Percentiles rank a stretch among this genome's conserved stretches.
These are phyloP conservation scores for crab-eating macaque (Macaca fascicularis) DNA, from an alignment of 2,113 vertebrate genomes.

Conservation along the genomic window DNA sequence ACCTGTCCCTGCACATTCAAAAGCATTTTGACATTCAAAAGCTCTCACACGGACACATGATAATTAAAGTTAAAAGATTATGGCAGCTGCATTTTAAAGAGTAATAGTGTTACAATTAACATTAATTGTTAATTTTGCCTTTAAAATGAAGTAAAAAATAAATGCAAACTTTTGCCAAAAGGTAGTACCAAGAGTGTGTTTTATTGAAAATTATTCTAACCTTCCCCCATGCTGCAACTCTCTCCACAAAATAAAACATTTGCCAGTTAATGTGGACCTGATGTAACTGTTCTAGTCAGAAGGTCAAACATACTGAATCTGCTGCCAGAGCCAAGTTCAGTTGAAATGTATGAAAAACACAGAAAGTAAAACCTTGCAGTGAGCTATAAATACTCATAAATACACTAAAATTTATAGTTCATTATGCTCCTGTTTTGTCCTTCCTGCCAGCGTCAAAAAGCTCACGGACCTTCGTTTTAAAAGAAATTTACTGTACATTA, in stretches of 20 bases:
- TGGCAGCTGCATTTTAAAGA: constrained; percentile 74
- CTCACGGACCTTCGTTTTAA: constrained; percentile 51
- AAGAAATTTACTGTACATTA: constrained; percentile 64
- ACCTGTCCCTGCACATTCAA: constrained; percentile 83
- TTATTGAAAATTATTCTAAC: neutral
- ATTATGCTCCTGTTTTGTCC: constrained; percentile 68
- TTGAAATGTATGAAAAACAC: constrained; percentile 54
- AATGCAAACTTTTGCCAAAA: neutral
- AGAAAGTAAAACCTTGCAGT: constrained; percentile 29
- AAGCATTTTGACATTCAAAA: constrained; percentile 78
- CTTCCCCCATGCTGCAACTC: neutral
- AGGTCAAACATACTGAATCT: constrained; percentile 64
- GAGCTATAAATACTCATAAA: constrained; percentile 74
- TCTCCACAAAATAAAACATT: constrained; percentile 10
- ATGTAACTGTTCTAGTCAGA: constrained; percentile 38
- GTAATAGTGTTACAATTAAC: constrained; percentile 75
- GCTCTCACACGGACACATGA: constrained; percentile 73
- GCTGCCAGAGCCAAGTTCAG: neutral
- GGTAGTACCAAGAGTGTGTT: too few species aligned
- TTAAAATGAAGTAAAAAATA: neutral
- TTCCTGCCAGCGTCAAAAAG: constrained; percentile 60
- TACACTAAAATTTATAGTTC: constrained; percentile 51
- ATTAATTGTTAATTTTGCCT: constrained; percentile 38
- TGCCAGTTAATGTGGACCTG: neutral
- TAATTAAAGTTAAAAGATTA: constrained; percentile 73